Conservation (phyloP, 2,113 vertebrate species). For the Centrocercus urophasianus region DNA sequence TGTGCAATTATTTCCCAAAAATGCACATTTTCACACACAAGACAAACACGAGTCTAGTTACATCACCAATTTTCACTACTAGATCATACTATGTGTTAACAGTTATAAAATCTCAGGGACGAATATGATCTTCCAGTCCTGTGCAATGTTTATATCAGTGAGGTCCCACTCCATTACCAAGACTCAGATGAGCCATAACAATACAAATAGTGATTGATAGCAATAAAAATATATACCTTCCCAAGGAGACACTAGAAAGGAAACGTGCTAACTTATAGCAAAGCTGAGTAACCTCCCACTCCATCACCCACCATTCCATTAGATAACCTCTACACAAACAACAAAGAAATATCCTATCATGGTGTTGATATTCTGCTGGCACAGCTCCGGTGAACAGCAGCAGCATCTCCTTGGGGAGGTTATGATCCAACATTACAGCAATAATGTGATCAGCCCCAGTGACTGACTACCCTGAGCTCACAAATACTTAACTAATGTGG, state of each 20-base stretch:
- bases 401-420: background rate
- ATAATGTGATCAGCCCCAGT: background rate
- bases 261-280: background rate
- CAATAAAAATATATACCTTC: background rate
- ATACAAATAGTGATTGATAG: background rate
- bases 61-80: background rate
- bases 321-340: background rate
- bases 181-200: background rate
- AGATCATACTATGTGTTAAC: background rate
- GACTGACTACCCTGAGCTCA: background rate
- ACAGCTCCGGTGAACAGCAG: background rate
- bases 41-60: accelerated
- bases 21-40: background rate
- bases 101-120: background rate
- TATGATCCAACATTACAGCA: background rate
- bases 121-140: background rate
- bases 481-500: background rate
- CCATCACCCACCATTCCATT: background rate
- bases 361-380: background rate
- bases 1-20: too few species aligned
- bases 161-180: background rate
- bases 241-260: background rate
- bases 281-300: background rate
- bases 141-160: background rate
- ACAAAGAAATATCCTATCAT: accelerated